phyloP scores from a whole-genome alignment of 1,140 invertebrate species.

The Batillaria attramentaria region DNA sequence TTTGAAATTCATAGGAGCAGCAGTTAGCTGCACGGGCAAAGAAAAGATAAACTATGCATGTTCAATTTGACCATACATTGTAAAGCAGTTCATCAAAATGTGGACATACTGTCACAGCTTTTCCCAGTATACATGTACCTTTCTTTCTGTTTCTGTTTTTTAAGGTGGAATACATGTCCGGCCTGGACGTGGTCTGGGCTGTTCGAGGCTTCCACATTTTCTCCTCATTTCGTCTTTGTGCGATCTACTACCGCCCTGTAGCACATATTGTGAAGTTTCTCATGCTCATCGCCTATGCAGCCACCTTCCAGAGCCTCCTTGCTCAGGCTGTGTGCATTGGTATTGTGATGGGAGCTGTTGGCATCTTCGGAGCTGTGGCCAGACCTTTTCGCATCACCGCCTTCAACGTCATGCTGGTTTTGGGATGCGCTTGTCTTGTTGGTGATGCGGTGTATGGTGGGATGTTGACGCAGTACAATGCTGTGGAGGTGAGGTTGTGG shows the following conservation, averaged over 20 bases:
- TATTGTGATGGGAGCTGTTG: constrained; percentile 48
- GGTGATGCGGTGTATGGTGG: constrained; percentile 56
- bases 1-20: no score
- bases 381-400: constrained; percentile 60
- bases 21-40: no score
- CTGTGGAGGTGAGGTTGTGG: constrained; percentile 4
- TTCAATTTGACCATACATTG: no score
- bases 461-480: constrained; percentile 39
- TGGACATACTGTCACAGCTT: no score
- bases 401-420: constrained; percentile 58
- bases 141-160: no score
- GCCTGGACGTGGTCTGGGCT: constrained; percentile 63
- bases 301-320: constrained; percentile 50
- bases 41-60: no score
- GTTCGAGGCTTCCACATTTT: constrained; percentile 61
- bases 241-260: constrained; percentile 55
- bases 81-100: no score
- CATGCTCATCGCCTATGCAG: constrained; percentile 55
- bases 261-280: constrained; percentile 58
- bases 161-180: constrained; percentile 64
- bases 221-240: constrained; percentile 63
- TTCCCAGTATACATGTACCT: no score
- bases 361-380: constrained; percentile 45
- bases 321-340: constrained; percentile 53
- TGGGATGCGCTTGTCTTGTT: constrained; percentile 51